Evolutionary conservation across 2,888 invertebrate genomes (phyloP), one percentile per base, ranked within the genome.

Genomic region (Lagria hirta): DNA sequence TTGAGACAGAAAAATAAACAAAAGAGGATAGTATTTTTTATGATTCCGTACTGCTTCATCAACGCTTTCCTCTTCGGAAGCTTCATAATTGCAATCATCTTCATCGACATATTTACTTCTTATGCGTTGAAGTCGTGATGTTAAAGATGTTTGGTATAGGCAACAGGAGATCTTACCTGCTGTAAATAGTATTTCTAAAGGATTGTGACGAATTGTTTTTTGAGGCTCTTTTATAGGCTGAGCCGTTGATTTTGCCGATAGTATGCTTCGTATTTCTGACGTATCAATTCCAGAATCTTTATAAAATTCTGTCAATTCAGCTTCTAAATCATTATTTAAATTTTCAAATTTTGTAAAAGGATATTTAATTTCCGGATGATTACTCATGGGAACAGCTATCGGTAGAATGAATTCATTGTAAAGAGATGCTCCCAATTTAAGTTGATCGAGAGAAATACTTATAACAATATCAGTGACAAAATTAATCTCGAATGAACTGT

Each of bases 401-500:
- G n/a, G n/a, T n/a, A n/a, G n/a, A n/a, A n/a, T n/a, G n/a, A n/a
- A n/a, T 44, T 75, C 73, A 24, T 68, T 64, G 4, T 73, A 43
- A 11, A 81, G 65, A 11, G 72, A 68, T 8, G 75, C 71, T 1
- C 82, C 55, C 52, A 83, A 72, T 38, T 74, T 73, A 10, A 92
- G 71, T 62, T 92, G 90, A 37, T 81, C 77, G 4, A 86, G 70
- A 59, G 83, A 86, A 2, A 90, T 52, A 38, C 81, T 82, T 2
- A 91, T 65, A 21, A 82, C 76, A 56, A 93, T 83, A 68, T 94
- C 90, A 1, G 85, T 82, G 1, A 85, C 72, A 41, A 88, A 80
- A 70, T 91, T 93, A 2, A 93, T 66, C 66, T 96, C 95, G 1
- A 88, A 58, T 0, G 90, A 86, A 52, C 88, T 84, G 0, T 93